phyloP scores from a whole-genome alignment of 2,888 invertebrate genomes.

The Trissoscelio sp. region DNA sequence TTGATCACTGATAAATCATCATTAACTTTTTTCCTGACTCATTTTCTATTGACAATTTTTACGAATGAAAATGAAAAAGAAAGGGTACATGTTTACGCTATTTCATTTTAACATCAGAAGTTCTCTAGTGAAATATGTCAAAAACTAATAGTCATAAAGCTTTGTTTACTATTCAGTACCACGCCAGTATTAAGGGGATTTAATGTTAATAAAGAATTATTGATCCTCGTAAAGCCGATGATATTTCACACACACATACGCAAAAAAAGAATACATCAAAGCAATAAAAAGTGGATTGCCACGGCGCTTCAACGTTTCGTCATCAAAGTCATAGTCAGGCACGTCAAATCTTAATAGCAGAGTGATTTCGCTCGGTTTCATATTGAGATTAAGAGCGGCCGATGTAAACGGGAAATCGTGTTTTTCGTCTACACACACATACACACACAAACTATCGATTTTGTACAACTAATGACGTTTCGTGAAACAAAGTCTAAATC shows the following conservation, averaged over 20 bases:
- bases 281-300: neutral
- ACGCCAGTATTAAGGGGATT: constrained; percentile 12
- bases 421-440: constrained; percentile 21
- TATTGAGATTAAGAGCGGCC: constrained; percentile 10
- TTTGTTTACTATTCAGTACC: constrained; percentile 16
- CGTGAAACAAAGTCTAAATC: constrained; percentile 9
- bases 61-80: neutral
- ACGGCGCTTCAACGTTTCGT: neutral
- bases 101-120: neutral
- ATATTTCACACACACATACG: constrained; percentile 1
- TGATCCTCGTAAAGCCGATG: constrained; percentile 4
- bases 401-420: constrained; percentile 4
- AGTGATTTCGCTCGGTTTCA: neutral
- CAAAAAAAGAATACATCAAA: neutral
- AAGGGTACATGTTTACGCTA: neutral
- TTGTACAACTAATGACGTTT: constrained; percentile 5
- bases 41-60: no score
- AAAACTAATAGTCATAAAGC: constrained; percentile 4
- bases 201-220: constrained; percentile 24
- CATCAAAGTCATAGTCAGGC: neutral
- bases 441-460: constrained; percentile 17
- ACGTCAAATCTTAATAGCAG: neutral
- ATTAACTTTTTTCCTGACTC: no score
- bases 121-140: neutral
- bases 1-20: no score